phyloP scores from a whole-genome alignment of 2,797 vertebrate genomes.

The Phataginus tetradactyla region DNA sequence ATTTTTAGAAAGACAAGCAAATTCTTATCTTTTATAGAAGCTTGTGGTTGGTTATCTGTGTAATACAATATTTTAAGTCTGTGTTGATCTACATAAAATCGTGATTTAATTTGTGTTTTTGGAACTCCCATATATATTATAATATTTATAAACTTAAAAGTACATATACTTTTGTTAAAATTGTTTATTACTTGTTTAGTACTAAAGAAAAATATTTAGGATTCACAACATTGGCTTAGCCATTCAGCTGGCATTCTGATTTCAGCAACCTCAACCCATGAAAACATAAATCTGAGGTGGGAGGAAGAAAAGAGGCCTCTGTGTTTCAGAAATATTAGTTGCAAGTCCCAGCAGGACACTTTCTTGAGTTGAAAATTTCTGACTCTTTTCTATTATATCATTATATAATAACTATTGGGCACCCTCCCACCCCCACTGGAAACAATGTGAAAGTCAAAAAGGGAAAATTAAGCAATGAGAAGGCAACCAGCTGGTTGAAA shows the following conservation, averaged over 20 bases:
- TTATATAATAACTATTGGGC: neutral
- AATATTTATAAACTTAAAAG: neutral
- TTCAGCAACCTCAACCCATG: neutral
- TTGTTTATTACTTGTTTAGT: neutral
- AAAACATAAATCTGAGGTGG: neutral
- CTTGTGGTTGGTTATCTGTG: neutral
- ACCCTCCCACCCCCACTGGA: neutral
- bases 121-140: neutral
- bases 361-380: neutral
- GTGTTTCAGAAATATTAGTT: neutral
- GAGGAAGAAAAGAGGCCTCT: neutral
- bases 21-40: neutral
- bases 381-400: neutral
- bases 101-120: slow-evolving; percentile 7
- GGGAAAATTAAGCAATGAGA: neutral
- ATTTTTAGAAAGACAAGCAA: neutral
- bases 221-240: neutral
- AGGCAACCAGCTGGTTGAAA: neutral
- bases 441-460: neutral
- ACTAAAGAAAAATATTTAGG: neutral
- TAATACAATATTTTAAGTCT: neutral
- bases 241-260: neutral
- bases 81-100: neutral
- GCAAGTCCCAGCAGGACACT: neutral
- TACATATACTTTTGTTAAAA: neutral